Percentiles rank a stretch among this genome's conserved stretches.
Conservation (phyloP, 2,797 vertebrate species). For the Chloroceryle inda region DNA sequence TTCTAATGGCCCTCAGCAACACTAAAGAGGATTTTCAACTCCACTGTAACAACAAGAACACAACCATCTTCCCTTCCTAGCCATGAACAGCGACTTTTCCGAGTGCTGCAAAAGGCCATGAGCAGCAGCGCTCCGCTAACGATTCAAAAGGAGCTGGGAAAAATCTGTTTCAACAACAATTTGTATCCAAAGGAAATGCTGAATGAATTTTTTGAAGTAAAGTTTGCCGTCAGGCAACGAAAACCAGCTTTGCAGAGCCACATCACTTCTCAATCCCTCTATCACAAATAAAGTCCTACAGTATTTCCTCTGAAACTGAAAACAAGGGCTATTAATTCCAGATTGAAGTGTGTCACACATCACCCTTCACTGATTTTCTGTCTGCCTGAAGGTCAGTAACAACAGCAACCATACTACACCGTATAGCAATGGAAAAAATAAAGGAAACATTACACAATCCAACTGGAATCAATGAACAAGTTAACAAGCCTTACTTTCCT, state of each 20-base stretch:
- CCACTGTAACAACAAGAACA: not conserved
- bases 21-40: not conserved
- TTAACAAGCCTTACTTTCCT: not conserved
- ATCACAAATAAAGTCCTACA: not conserved
- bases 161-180: not conserved
- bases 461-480: not conserved
- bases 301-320: not conserved
- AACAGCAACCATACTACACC: not conserved
- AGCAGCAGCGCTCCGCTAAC: not conserved
- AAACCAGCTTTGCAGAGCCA: not conserved
- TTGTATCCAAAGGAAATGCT: not conserved
- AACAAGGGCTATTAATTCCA: not conserved
- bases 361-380: not conserved
- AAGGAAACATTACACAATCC: not conserved
- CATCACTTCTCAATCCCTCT: not conserved
- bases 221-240: not conserved
- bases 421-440: not conserved
- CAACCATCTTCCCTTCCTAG: not conserved
- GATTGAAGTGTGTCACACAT: not conserved
- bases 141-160: not conserved
- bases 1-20: not conserved
- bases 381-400: conserved; percentile 4
- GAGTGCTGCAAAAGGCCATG: not conserved
- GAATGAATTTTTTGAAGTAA: not conserved
- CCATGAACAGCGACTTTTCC: fast-evolving